Evolutionary conservation across 2,797 vertebrate genomes (phyloP).

Genomic region (Chrysolophus pictus): DNA sequence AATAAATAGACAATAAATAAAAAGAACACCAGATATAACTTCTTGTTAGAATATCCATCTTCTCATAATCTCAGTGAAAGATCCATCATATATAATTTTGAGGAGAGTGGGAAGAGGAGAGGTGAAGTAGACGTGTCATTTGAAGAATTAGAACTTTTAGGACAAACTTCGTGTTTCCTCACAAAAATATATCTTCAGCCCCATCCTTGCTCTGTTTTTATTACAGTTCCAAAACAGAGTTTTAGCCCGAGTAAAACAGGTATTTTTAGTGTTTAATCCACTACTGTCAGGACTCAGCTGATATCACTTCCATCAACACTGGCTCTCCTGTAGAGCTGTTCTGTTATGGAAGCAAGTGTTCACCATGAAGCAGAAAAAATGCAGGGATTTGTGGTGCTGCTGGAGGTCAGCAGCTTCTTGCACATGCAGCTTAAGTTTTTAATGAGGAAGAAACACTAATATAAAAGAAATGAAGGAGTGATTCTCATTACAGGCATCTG

Average conservation of each 20-base stretch:
- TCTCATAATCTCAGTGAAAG: background rate
- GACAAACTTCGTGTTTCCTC: background rate
- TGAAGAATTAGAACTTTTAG: background rate
- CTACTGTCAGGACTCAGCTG: background rate
- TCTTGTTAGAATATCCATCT: background rate
- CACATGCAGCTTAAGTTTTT: background rate
- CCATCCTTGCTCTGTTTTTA: background rate
- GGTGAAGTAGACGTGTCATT: background rate
- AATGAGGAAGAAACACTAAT: background rate
- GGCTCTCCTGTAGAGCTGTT: background rate
- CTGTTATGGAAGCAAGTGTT: background rate
- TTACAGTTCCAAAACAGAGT: background rate
- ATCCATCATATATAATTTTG: background rate
- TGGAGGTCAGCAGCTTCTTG: background rate
- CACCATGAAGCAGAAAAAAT: background rate
- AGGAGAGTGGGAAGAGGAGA: background rate
- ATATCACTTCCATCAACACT: background rate
- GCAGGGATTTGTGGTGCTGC: background rate
- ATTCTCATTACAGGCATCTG: background rate
- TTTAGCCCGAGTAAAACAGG: background rate
- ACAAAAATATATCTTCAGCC: background rate
- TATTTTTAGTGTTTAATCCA: background rate
- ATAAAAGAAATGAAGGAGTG: background rate
- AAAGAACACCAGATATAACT: accelerated
- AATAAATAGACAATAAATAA: background rate